These are phyloP conservation scores for Willisornis vidua DNA, from an alignment of 2,113 vertebrate species.

Conservation along the genomic window DNA sequence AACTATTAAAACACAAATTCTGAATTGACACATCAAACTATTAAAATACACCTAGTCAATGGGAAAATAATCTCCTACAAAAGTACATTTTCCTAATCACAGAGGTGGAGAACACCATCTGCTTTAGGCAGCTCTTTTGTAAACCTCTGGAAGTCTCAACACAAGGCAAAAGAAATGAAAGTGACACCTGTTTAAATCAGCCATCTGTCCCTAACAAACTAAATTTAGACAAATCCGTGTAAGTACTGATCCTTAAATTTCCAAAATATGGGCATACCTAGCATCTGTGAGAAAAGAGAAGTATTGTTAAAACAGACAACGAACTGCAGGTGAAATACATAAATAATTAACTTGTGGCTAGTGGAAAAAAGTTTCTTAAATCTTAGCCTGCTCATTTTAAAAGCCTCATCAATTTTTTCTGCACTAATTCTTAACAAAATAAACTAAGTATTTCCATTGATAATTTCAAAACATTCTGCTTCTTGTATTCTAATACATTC, in stretches of 20 bases:
- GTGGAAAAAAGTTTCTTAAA: neutral
- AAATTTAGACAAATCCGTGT: conserved; percentile 52
- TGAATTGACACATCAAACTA: neutral
- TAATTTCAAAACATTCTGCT: neutral
- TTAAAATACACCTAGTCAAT: neutral
- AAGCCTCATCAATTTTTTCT: conserved; percentile 6
- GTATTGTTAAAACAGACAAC: neutral
- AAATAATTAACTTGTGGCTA: neutral
- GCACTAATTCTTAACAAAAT: neutral
- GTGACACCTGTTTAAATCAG: conserved; percentile 79
- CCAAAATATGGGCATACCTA: conserved; percentile 53
- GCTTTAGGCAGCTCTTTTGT: conserved; percentile 72
- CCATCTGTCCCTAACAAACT: conserved; percentile 76
- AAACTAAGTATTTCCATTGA: neutral
- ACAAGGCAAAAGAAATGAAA: conserved; percentile 73
- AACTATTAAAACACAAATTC: neutral
- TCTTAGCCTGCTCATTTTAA: neutral
- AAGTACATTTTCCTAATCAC: conserved; percentile 55
- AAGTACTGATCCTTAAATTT: conserved; percentile 44
- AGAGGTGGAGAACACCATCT: conserved; percentile 71
- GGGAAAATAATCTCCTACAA: conserved; percentile 64
- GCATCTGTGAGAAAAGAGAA: conserved; percentile 47
- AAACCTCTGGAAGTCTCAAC: conserved; percentile 72
- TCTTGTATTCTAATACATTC: neutral
- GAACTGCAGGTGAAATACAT: neutral